These are phyloP conservation scores for Eupithecia dodoneata DNA, from an alignment of 2,888 invertebrate species.

Conservation along the genomic window DNA sequence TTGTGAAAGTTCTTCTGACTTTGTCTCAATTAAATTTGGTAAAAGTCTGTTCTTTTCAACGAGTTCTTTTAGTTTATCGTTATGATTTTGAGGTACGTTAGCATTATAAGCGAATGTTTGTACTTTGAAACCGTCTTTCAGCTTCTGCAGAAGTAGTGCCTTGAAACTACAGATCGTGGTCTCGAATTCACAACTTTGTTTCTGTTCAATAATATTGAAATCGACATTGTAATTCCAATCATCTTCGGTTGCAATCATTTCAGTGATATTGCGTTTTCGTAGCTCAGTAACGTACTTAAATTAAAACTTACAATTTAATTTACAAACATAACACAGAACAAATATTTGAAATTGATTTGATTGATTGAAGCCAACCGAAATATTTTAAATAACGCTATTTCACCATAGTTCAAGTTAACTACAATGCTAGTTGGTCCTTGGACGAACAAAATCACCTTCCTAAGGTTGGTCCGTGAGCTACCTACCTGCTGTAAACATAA, in stretches of 20 bases:
- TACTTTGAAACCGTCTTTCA: conserved; percentile 58
- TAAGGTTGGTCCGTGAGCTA: not conserved
- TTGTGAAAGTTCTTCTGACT: conserved; percentile 58
- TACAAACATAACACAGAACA: not conserved
- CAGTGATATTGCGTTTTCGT: conserved; percentile 21
- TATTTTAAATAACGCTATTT: not conserved
- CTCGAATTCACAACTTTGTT: conserved; percentile 53
- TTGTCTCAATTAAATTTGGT: conserved; percentile 62
- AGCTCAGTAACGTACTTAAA: not conserved
- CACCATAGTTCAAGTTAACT: not conserved
- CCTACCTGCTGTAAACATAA: too few species aligned
- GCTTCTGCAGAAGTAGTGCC: conserved; percentile 51
- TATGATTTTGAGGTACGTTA: conserved; percentile 52
- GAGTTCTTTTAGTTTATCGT: conserved; percentile 63
- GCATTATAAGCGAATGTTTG: conserved; percentile 50
- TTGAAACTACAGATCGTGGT: conserved; percentile 47
- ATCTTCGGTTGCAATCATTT: conserved; percentile 63
- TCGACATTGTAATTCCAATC: conserved; percentile 58
- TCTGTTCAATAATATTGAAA: conserved; percentile 50
- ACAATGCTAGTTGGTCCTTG: not conserved
- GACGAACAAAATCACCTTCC: not conserved
- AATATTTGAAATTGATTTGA: not conserved
- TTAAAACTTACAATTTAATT: not conserved
- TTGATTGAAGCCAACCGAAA: not conserved
- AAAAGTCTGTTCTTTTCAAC: conserved; percentile 66